Conservation (phyloP, 2,113 vertebrate genomes). For the Vicugna pacos region DNA sequence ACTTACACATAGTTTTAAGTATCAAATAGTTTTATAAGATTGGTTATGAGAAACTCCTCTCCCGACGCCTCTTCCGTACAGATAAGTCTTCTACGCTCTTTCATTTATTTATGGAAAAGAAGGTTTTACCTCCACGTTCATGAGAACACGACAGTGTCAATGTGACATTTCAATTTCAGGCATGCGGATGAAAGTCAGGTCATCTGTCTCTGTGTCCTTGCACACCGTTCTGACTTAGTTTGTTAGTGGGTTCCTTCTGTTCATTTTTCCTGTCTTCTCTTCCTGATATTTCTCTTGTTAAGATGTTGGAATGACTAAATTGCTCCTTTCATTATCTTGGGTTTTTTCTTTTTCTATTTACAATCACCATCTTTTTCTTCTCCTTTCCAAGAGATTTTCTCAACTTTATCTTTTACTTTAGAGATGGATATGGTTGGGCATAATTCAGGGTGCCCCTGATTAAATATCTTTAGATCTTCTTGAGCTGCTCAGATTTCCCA, state of each 20-base stretch:
- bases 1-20: neutral
- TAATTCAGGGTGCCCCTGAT: neutral
- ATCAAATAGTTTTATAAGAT: neutral
- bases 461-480: neutral
- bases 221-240: neutral
- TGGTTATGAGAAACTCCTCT: neutral
- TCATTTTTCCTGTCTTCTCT: neutral
- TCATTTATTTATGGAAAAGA: neutral
- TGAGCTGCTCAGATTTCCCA: neutral
- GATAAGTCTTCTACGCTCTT: neutral
- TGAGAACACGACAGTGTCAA: neutral
- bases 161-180: neutral
- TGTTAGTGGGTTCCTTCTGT: neutral
- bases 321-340: neutral
- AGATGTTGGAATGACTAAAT: neutral
- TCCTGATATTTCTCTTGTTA: conserved; percentile 5
- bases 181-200: neutral
- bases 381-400: neutral
- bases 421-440: neutral
- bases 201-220: neutral
- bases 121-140: neutral
- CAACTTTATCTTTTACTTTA: neutral
- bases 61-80: neutral
- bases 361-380: neutral
- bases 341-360: neutral